These are phyloP conservation scores for Copidosoma aretas DNA, from an alignment of 2,888 invertebrate species.

Conservation along the genomic window DNA sequence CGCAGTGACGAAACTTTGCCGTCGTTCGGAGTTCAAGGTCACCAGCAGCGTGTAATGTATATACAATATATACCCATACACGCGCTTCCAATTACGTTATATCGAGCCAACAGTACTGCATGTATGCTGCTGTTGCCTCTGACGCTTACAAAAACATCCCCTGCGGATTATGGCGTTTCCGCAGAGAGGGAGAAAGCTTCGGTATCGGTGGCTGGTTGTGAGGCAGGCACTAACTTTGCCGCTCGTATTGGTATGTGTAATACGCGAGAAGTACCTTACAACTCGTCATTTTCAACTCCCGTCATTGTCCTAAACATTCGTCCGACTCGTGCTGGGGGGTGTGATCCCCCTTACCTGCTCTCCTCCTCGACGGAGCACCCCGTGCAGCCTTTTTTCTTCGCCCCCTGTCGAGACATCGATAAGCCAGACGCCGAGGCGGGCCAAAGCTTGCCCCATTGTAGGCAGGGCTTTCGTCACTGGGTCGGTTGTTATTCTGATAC, in stretches of 20 bases:
- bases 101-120: neutral
- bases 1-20: slow-evolving; percentile 10
- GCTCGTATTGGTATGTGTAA: no score
- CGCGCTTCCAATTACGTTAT: neutral
- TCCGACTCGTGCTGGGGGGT: no score
- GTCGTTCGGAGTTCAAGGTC: slow-evolving; percentile 34
- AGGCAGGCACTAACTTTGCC: no score
- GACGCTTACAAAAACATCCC: neutral
- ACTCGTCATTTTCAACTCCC: no score
- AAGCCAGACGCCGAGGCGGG: neutral
- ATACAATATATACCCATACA: neutral
- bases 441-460: slow-evolving; percentile 63
- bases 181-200: no score
- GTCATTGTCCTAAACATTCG: no score
- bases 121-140: neutral
- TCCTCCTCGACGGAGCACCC: neutral
- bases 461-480: slow-evolving; percentile 60
- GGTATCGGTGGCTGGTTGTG: no score
- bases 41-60: neutral
- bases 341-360: no score
- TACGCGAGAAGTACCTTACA: no score
- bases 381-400: neutral
- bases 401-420: no score
- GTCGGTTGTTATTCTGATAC: slow-evolving; percentile 45
- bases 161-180: no score